Percentiles rank a stretch among this genome's conserved stretches.
Evolutionary conservation across 2,113 vertebrate genomes (phyloP).

Genomic region (Poeciliopsis prolifica): DNA sequence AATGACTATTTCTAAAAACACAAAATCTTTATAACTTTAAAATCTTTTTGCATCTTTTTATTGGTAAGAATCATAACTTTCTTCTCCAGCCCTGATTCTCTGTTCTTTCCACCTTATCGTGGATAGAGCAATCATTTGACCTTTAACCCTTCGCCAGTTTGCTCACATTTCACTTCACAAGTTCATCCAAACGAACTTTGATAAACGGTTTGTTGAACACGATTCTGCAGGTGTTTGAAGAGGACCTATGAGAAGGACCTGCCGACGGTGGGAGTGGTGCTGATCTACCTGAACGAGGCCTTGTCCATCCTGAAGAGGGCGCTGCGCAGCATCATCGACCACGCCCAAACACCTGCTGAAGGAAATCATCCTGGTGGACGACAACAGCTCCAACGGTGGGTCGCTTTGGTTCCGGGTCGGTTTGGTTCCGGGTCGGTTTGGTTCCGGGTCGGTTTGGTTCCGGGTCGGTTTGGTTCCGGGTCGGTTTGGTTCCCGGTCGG

Average conservation of each 20-base stretch:
- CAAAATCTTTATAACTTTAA: not conserved
- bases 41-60: not conserved
- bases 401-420: not conserved
- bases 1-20: too few species aligned
- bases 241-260: slow-evolving; percentile 78
- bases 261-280: slow-evolving; percentile 76
- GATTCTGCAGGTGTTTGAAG: slow-evolving; percentile 65
- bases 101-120: too few species aligned
- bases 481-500: too few species aligned
- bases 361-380: slow-evolving; percentile 85
- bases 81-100: too few species aligned
- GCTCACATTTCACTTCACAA: not conserved
- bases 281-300: slow-evolving; percentile 84
- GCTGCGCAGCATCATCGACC: slow-evolving; percentile 76
- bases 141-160: not conserved
- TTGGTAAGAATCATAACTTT: too few species aligned
- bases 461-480: too few species aligned
- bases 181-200: not conserved
- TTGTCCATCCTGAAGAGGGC: slow-evolving; percentile 80
- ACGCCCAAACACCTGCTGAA: slow-evolving; percentile 78
- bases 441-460: too few species aligned
- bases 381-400: slow-evolving; percentile 81
- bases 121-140: not conserved
- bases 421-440: too few species aligned
- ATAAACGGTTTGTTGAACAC: not conserved